Conservation (phyloP, 1,140 invertebrate species). For the Psix sp. region DNA sequence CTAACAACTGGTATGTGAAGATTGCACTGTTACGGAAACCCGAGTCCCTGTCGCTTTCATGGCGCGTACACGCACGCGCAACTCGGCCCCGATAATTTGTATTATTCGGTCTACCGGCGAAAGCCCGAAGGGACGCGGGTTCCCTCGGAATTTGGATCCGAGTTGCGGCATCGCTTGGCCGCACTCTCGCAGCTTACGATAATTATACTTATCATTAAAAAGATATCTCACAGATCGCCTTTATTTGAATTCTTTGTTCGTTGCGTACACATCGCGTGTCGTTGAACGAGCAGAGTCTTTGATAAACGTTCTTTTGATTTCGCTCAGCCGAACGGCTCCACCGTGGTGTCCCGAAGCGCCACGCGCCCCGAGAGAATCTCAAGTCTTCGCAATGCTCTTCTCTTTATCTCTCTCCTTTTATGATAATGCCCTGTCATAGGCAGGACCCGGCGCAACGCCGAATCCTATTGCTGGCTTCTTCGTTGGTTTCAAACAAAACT, state of each 20-base stretch:
- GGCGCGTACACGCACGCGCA: neutral
- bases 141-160: slow-evolving; percentile 66
- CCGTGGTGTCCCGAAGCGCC: slow-evolving; percentile 27
- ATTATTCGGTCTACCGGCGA: slow-evolving; percentile 25
- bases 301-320: slow-evolving; percentile 68
- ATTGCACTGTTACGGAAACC: slow-evolving; percentile 73
- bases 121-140: slow-evolving; percentile 59
- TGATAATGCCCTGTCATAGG: slow-evolving; percentile 76
- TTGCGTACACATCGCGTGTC: slow-evolving; percentile 50
- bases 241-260: slow-evolving; percentile 63
- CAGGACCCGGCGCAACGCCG: slow-evolving; percentile 70
- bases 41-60: slow-evolving; percentile 58
- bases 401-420: slow-evolving; percentile 47
- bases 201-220: slow-evolving; percentile 55
- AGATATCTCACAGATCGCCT: slow-evolving; percentile 58
- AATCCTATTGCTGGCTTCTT: slow-evolving; percentile 76
- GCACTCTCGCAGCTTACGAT: slow-evolving; percentile 22
- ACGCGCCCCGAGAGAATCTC: slow-evolving; percentile 28
- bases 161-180: slow-evolving; percentile 54
- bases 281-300: slow-evolving; percentile 46
- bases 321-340: slow-evolving; percentile 63
- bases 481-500: slow-evolving; percentile 63
- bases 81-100: neutral
- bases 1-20: slow-evolving; percentile 74
- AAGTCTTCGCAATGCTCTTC: slow-evolving; percentile 25